A percentile compares a stretch with the other conserved stretches of the same genome.
These are phyloP conservation scores for Drosophila watanabei DNA, from an alignment of 1,140 invertebrate genomes.

Conservation along the genomic window DNA sequence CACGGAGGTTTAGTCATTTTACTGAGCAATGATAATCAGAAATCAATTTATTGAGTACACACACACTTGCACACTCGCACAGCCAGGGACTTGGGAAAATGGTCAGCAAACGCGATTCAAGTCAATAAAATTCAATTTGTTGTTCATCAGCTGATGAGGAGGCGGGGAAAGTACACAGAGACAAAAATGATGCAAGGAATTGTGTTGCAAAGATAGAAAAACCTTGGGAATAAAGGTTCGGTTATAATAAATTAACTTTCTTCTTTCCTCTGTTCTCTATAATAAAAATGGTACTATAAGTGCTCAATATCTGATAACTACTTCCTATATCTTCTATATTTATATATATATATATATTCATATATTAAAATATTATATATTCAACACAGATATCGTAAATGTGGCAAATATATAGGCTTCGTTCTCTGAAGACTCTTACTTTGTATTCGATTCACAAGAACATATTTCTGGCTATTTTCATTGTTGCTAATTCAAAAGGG, in stretches of 20 bases:
- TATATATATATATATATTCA: no score
- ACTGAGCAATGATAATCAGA: constrained; percentile 80
- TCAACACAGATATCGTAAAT: background rate
- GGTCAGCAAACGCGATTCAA: constrained; percentile 69
- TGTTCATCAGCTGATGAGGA: constrained; percentile 63
- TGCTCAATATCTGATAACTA: background rate
- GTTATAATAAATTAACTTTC: background rate
- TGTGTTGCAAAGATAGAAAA: background rate
- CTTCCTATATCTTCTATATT: background rate
- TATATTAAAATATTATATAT: no score
- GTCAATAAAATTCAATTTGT: constrained; percentile 81
- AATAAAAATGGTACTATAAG: no score
- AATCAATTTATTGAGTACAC: constrained; percentile 76
- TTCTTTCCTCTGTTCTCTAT: background rate
- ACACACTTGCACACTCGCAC: constrained; percentile 24
- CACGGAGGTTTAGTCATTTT: constrained; percentile 63
- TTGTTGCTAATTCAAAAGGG: background rate
- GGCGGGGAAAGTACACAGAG: background rate
- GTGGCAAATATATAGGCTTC: background rate
- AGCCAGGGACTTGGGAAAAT: constrained; percentile 21
- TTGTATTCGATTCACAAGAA: background rate
- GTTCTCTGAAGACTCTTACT: background rate
- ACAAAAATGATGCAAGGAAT: background rate
- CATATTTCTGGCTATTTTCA: no score
- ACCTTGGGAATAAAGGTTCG: no score